phyloP scores from a whole-genome alignment of 2,797 vertebrate genomes.

The Falco rusticolus region DNA sequence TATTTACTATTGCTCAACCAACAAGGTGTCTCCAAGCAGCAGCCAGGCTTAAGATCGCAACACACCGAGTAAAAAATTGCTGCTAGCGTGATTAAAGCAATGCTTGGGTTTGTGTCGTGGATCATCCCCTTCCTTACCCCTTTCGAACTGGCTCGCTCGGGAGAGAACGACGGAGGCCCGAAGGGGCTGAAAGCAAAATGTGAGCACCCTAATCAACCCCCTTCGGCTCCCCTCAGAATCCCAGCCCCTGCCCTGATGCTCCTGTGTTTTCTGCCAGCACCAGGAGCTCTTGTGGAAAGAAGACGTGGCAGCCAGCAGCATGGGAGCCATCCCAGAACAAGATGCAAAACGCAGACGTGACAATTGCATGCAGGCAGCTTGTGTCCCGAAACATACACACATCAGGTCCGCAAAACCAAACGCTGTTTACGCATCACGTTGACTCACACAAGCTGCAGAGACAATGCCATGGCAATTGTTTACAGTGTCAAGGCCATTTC shows the following conservation, averaged over 20 bases:
- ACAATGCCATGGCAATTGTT: slow-evolving; percentile 55
- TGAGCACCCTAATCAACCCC: not conserved
- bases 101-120: not conserved
- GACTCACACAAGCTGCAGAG: not conserved
- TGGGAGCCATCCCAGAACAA: not conserved
- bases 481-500: slow-evolving; percentile 14
- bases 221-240: not conserved
- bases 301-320: rapidly evolving
- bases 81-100: not conserved
- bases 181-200: not conserved
- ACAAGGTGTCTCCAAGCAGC: not conserved
- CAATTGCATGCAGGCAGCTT: not conserved
- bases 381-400: rapidly evolving
- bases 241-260: not conserved
- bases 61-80: rapidly evolving
- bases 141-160: not conserved
- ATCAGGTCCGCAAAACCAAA: not conserved
- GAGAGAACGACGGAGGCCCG: not conserved
- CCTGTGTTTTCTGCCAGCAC: not conserved
- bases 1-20: not conserved
- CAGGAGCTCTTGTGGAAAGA: not conserved
- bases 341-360: not conserved
- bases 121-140: not conserved
- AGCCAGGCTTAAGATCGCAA: not conserved
- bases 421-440: not conserved